phyloP scores from a whole-genome alignment of 2,888 invertebrate genomes.

The Steinernema hermaphroditum region DNA sequence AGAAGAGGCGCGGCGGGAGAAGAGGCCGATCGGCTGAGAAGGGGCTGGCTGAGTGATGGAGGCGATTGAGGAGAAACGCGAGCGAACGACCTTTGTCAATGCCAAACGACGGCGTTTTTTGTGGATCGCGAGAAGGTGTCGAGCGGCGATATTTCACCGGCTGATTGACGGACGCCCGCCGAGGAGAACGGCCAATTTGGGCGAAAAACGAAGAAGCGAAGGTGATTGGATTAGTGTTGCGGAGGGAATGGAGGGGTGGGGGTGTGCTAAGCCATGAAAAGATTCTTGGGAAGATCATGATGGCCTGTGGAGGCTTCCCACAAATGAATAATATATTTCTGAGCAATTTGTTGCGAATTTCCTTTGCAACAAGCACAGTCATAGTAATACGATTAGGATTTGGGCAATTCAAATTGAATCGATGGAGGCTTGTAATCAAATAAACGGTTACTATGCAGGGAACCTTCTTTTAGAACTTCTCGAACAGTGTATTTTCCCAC shows the following conservation, averaged over 20 bases:
- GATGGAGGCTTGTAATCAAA: too few relatives aligned
- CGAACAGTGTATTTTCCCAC: too few relatives aligned
- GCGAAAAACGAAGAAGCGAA: not conserved
- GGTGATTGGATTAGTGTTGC: constrained; percentile 28
- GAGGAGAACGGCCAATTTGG: constrained; percentile 4
- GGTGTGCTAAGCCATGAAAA: too few relatives aligned
- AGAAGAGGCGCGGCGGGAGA: not conserved
- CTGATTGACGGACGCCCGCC: constrained; percentile 17
- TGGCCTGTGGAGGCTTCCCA: too few relatives aligned
- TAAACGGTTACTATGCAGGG: too few relatives aligned
- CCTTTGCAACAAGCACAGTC: too few relatives aligned
- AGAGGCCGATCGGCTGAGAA: not conserved
- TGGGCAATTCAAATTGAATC: too few relatives aligned
- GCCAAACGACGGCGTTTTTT: constrained; percentile 25
- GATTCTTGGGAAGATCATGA: too few relatives aligned
- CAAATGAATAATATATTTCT: too few relatives aligned
- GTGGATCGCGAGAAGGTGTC: constrained; percentile 2
- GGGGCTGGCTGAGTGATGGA: constrained; percentile 21
- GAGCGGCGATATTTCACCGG: constrained; percentile 15
- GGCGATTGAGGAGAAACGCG: constrained; percentile 11
- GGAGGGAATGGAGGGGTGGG: not conserved
- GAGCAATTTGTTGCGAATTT: too few relatives aligned
- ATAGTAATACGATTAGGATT: too few relatives aligned
- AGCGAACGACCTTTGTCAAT: constrained; percentile 28
- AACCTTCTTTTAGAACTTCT: too few relatives aligned